A percentile compares a stretch with the other conserved stretches of the same genome.
These are phyloP conservation scores for Corticium candelabrum DNA, from an alignment of 37 sponge, comb jelly and placozoan species.

Conservation along the genomic window DNA sequence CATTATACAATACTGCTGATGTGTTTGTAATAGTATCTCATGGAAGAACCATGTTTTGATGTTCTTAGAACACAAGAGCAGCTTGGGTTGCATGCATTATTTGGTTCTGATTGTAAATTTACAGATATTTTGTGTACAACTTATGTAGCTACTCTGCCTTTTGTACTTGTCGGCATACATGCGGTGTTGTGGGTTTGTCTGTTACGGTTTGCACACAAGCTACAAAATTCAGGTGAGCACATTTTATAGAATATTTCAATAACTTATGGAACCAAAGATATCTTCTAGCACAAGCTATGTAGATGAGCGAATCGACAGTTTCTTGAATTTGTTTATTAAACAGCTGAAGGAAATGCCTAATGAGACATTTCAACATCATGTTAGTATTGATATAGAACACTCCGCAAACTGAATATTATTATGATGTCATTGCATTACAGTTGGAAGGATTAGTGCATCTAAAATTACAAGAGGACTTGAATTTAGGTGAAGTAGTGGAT, in stretches of 20 bases:
- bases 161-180: conserved; percentile 22
- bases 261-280: not conserved
- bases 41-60: conserved; percentile 71
- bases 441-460: conserved; percentile 32
- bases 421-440: conserved; percentile 14
- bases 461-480: conserved; percentile 40
- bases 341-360: conserved; percentile 11
- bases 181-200: conserved; percentile 60
- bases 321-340: conserved; percentile 22
- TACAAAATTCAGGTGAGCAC: conserved; percentile 50
- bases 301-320: conserved; percentile 22
- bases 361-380: conserved; percentile 18
- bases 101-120: not conserved
- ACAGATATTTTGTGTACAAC: not conserved
- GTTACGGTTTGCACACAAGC: conserved; percentile 58
- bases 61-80: conserved; percentile 62
- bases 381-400: not conserved
- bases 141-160: conserved; percentile 49
- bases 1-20: not conserved
- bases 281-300: conserved; percentile 3
- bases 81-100: conserved; percentile 37
- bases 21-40: conserved; percentile 18
- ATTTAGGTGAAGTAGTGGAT: conserved; percentile 46
- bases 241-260: not conserved
- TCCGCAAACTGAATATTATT: not conserved